Evolutionary conservation across 2,113 vertebrate species (phyloP), one percentile per base, ranked within the genome.

Genomic region (Prolemur simus): DNA sequence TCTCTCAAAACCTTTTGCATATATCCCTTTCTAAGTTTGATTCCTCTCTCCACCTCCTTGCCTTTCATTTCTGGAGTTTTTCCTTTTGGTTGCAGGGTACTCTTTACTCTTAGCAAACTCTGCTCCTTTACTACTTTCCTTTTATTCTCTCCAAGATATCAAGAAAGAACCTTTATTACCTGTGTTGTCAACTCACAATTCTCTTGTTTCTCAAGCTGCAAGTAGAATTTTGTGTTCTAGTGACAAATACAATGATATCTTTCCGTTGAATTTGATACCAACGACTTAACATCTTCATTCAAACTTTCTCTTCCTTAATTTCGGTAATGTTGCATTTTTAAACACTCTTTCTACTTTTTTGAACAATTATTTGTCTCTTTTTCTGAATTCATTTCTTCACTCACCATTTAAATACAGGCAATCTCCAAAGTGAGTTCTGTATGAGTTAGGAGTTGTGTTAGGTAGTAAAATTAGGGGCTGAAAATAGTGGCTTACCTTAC

Each of bases 271-370:
- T 60, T 42, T 52, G 20, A 49, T 69, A 29, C 14, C 49, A 89
- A 5, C 17, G 85, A 52, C 60, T 66, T 91, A 74, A 91, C 4
- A 80, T 4, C 2, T 64, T 92, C 49, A 29, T 74, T 27, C 66
- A 64, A 37, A 45, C 4, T 34, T 82, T 87, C 73, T 87, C 83
- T 92, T 95, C n/a, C 71, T 91, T 88, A 47, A 83, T 76, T 95
- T 95, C 27, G 39, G 56, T 85, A 34, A 39, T 39, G 60, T 54
- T 85, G 39, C 60, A 49, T 76, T 69, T 88, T 68, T 76, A 77
- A 27, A 77, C 25, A 11, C 12, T 68, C 42, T 95, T 54, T 32
- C 25, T 87, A 47, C 47, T 37, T 39, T 81, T 92, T 73, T 66
- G 47, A 76, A 81, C 45, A 45, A n/a, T 37, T n/a, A 73, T 64